Evolutionary conservation across 2,797 vertebrate genomes (phyloP).

Genomic region (Caiman crocodilus): DNA sequence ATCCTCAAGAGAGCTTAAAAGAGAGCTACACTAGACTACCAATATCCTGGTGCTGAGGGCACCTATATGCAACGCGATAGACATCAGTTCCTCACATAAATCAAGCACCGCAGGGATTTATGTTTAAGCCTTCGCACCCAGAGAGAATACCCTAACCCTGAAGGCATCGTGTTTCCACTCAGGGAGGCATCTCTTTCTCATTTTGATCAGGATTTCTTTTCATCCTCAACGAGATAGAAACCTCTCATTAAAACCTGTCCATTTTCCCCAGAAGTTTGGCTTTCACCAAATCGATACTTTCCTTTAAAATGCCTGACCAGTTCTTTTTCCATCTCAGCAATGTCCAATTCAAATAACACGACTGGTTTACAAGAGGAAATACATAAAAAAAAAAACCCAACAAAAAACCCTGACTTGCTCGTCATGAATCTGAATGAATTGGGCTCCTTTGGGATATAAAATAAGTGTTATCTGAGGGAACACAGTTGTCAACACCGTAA

Average conservation of each 20-base stretch:
- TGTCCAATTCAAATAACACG: background rate
- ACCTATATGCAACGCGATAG: too few relatives aligned
- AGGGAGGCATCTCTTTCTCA: too few relatives aligned
- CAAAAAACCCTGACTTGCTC: background rate
- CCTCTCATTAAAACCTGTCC: rapidly evolving
- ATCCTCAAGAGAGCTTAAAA: too few relatives aligned
- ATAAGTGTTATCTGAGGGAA: background rate
- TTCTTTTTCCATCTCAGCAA: background rate
- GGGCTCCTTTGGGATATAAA: background rate
- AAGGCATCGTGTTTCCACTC: too few relatives aligned
- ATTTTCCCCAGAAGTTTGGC: rapidly evolving
- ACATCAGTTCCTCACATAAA: too few relatives aligned
- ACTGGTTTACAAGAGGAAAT: background rate
- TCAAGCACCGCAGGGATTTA: too few relatives aligned
- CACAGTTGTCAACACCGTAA: background rate
- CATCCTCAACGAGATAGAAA: background rate
- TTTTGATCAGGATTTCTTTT: background rate
- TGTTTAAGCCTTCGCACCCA: too few relatives aligned
- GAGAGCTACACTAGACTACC: too few relatives aligned
- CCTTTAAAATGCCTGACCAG: rapidly evolving
- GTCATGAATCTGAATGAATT: background rate
- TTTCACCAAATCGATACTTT: background rate
- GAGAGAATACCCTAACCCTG: too few relatives aligned
- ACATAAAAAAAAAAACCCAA: too few relatives aligned
- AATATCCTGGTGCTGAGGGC: too few relatives aligned